Evolutionary conservation across 2,888 invertebrate genomes (phyloP).

Genomic region (Archaeoteleia sp.): DNA sequence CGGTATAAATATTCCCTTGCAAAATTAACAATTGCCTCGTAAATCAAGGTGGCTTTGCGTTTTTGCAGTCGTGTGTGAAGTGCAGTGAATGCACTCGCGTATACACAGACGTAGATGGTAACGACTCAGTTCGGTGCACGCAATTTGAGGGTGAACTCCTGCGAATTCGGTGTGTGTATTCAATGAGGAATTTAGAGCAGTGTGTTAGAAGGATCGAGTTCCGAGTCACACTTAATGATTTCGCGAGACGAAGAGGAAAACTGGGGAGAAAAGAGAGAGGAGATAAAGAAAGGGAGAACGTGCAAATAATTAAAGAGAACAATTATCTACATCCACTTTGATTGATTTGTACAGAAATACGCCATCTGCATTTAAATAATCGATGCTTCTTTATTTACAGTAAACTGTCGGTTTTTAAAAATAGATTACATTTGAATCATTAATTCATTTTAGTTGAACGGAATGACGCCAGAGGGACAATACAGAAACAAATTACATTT

Average conservation of each 20-base stretch:
- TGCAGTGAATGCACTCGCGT: conserved; percentile 1
- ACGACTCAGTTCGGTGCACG: conserved; percentile 17
- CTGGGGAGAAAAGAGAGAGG: too few species aligned
- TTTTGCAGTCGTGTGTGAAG: conserved; percentile 7
- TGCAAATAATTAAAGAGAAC: conserved; percentile 39
- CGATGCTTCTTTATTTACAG: too few species aligned
- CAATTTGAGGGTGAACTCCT: conserved; percentile 18
- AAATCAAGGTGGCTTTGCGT: conserved; percentile 8
- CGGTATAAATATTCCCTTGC: conserved; percentile 6
- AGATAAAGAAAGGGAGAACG: too few species aligned
- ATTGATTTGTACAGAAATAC: conserved; percentile 35
- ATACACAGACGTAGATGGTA: conserved; percentile 10
- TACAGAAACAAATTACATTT: too few species aligned
- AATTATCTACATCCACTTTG: conserved; percentile 28
- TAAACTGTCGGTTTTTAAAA: too few species aligned
- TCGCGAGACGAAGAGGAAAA: conserved; percentile 16
- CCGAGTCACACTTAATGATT: conserved; percentile 27
- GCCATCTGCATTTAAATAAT: too few species aligned
- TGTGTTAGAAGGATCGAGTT: conserved; percentile 2
- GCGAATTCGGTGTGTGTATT: conserved; percentile 6
- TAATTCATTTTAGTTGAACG: too few species aligned
- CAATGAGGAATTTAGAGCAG: conserved; percentile 18
- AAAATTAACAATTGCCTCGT: conserved; percentile 1
- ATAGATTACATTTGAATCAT: too few species aligned
- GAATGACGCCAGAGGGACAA: too few species aligned